Base-by-base conservation (phyloP, 64 coral and sea anemone genomes). In the Orbicella faveolata region DNA sequence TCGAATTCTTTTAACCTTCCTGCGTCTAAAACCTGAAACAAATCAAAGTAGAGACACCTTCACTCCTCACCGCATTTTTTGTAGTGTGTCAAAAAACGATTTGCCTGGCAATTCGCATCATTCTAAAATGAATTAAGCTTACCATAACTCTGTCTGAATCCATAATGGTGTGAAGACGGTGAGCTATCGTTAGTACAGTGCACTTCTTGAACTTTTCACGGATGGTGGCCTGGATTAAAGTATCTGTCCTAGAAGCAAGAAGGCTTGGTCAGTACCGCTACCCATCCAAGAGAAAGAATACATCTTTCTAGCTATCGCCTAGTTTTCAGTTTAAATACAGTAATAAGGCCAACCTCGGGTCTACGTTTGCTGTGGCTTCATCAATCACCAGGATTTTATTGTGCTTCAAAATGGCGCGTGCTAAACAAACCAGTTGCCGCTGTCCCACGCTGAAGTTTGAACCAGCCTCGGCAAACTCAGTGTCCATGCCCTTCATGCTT, bases 141-240 rank as follows among this genome's bases (percentile, higher is more conserved):
- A 85, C 82, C 62, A 85, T 85, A 30, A 85, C 82, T 54, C 89
- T 37, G 63, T 90, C 89, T n/a, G 89, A 90, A 74, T 90, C 89
- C 89, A 90, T 83, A n/a, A 90, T 90, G 25, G 89, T 90, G 19
- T 90, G 89, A 34, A 90, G 79, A 55, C 89, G 89, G 16, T 90
- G 89, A 61, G 89, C 89, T 37, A 90, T 90, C 6, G 89, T 90
- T 51, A 90, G 62, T 23, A 90, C 89, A 1, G 89, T 90, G 55
- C 89, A 90, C 41, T 90, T 82, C 79, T 90, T 90, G 23, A 90
- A 90, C 89, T 90, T 90, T 15, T 90, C 89, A 61, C 89, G 89
- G 34, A 90, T 90, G 52, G 89, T 91, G 2, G 89, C 81, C 68
- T 91, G 89, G 48, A 91, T 91, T 26, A 91, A 73, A 2, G 69